Conservation (phyloP, 1,140 invertebrate species). For the Bactericera cockerelli region DNA sequence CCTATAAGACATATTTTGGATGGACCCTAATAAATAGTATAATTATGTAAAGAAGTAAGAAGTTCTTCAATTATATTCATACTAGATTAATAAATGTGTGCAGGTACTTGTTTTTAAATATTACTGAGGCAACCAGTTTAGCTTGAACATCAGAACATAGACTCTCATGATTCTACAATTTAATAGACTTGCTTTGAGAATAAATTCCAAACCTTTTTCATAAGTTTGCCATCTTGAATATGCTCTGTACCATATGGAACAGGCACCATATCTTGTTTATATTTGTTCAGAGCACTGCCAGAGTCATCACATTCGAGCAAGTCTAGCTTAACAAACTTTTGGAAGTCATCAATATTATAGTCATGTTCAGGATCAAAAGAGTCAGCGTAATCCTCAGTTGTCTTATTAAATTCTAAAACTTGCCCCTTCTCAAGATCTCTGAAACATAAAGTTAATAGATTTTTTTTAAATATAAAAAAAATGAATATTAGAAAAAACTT, state of each 20-base stretch:
- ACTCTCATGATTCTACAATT: background rate
- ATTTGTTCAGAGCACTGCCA: background rate
- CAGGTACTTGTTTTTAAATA: no score
- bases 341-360: background rate
- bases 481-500: no score
- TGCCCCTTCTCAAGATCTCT: no score
- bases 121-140: no score
- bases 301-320: background rate
- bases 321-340: constrained; percentile 1
- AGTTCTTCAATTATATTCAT: no score
- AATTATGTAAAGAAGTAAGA: no score
- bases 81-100: no score
- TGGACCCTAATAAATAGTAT: no score
- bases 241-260: background rate
- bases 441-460: no score
- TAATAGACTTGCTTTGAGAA: background rate
- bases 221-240: background rate
- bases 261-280: background rate
- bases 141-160: background rate
- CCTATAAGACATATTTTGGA: no score
- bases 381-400: background rate
- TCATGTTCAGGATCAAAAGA: background rate
- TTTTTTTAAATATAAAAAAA: no score
- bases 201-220: background rate
- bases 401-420: no score